phyloP scores from a whole-genome alignment of 1,140 invertebrate species.

The Lamellibrachia luymesi region DNA sequence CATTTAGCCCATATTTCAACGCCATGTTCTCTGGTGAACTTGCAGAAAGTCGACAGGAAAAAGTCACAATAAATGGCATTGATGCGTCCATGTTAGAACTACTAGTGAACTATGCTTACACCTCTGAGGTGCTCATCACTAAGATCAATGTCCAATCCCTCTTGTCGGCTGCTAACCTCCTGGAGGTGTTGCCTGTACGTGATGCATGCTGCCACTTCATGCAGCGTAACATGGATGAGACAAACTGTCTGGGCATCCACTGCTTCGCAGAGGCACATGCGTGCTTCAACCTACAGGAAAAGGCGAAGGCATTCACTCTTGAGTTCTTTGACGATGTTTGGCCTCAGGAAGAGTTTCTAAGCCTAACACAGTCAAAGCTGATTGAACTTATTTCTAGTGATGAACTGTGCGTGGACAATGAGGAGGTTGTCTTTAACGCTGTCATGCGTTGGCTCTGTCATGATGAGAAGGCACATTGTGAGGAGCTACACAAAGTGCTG shows the following conservation, averaged over 20 bases:
- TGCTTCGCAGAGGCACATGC: conserved; percentile 64
- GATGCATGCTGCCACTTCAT: conserved; percentile 63
- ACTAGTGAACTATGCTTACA: conserved; percentile 63
- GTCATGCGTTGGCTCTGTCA: conserved; percentile 59
- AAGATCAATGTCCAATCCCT: conserved; percentile 61
- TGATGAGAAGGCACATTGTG: conserved; percentile 38
- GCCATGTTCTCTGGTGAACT: conserved; percentile 59
- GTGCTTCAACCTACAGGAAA: conserved; percentile 58
- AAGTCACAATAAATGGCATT: conserved; percentile 59
- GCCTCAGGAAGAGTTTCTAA: conserved; percentile 60
- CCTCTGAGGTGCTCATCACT: conserved; percentile 59
- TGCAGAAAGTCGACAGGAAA: conserved; percentile 56
- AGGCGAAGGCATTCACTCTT: conserved; percentile 56
- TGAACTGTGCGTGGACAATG: conserved; percentile 59
- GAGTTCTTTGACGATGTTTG: conserved; percentile 40
- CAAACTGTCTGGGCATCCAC: conserved; percentile 63
- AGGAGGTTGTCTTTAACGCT: conserved; percentile 62
- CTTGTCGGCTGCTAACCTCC: conserved; percentile 62
- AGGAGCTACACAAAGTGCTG: conserved; percentile 52
- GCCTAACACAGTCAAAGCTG: conserved; percentile 55
- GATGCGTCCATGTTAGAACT: conserved; percentile 57
- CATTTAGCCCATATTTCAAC: conserved; percentile 60
- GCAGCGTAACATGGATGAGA: conserved; percentile 62
- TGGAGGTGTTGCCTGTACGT: conserved; percentile 60
- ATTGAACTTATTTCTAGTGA: conserved; percentile 60